phyloP scores from a whole-genome alignment of 2,888 invertebrate species.

The Hermaeophaga mercurialis region DNA sequence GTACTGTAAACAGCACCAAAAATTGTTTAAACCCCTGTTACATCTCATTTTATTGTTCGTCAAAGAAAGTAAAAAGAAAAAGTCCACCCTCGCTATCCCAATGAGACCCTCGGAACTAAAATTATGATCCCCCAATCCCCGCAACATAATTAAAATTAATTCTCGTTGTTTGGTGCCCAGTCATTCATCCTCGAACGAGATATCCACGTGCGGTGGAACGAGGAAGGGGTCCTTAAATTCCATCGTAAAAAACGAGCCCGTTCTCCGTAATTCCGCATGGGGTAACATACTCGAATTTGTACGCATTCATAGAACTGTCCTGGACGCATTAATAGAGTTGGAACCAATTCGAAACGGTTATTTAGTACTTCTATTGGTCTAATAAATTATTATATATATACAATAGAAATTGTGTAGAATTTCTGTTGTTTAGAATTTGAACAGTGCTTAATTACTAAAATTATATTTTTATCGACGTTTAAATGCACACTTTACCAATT shows the following conservation, averaged over 20 bases:
- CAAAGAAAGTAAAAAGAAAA: neutral
- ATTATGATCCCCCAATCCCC: constrained; percentile 2
- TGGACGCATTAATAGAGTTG: constrained; percentile 20
- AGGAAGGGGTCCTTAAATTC: constrained; percentile 12
- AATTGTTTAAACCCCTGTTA: no score
- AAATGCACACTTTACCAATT: no score
- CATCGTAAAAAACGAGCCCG: constrained; percentile 11
- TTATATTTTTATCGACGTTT: no score
- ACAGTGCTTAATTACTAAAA: no score
- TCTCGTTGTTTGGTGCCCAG: constrained; percentile 15
- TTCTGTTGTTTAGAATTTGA: no score
- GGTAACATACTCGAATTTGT: constrained; percentile 7
- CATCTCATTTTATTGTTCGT: neutral
- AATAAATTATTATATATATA: no score
- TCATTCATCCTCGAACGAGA: constrained; percentile 3
- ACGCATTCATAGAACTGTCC: constrained; percentile 1
- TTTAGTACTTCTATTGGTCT: neutral
- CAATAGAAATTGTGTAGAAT: no score
- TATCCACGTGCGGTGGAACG: constrained; percentile 19
- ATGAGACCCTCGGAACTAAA: neutral
- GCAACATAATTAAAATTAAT: constrained; percentile 25
- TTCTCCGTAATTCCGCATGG: constrained; percentile 18
- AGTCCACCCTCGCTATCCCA: neutral
- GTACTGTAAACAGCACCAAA: no score
- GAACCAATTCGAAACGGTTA: neutral